A percentile compares a stretch with the other conserved stretches of the same genome.
Conservation (phyloP, 2,113 vertebrate genomes). For the Pterocles gutturalis region DNA sequence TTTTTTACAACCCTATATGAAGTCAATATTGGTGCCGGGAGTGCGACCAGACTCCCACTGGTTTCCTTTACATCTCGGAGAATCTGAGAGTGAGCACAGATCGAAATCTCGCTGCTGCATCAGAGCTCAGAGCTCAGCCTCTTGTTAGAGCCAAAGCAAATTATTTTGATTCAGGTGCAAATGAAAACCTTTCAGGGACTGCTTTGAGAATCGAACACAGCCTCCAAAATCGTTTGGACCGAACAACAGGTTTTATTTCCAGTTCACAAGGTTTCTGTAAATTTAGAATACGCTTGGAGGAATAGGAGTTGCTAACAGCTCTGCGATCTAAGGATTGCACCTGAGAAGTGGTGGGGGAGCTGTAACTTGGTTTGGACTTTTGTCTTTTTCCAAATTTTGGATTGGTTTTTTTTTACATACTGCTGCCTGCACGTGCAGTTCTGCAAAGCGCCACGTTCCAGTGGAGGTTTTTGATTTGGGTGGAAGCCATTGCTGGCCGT, state of each 20-base stretch:
- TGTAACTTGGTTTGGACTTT: not conserved
- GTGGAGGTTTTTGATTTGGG: not conserved
- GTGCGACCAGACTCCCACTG: not conserved
- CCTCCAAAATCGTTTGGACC: not conserved
- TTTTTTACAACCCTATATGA: not conserved
- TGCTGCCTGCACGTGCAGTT: not conserved
- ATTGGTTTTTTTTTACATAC: not conserved
- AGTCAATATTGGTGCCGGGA: not conserved
- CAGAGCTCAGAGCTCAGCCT: not conserved
- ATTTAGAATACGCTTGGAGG: not conserved
- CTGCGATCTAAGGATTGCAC: not conserved
- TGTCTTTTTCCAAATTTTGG: not conserved
- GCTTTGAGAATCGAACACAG: not conserved
- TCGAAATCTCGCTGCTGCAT: not conserved
- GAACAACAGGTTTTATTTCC: not conserved
- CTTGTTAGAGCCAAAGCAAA: not conserved
- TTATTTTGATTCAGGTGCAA: not conserved
- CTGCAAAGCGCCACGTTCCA: not conserved
- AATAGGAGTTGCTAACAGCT: not conserved
- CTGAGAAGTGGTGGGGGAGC: not conserved
- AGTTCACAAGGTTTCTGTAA: not conserved
- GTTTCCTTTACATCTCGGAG: not conserved
- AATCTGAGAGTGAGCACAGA: not conserved
- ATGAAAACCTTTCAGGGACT: not conserved
- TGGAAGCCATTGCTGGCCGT: not conserved